Conservation (phyloP, 2,888 invertebrate genomes). For the Odontocerum albicorne region DNA sequence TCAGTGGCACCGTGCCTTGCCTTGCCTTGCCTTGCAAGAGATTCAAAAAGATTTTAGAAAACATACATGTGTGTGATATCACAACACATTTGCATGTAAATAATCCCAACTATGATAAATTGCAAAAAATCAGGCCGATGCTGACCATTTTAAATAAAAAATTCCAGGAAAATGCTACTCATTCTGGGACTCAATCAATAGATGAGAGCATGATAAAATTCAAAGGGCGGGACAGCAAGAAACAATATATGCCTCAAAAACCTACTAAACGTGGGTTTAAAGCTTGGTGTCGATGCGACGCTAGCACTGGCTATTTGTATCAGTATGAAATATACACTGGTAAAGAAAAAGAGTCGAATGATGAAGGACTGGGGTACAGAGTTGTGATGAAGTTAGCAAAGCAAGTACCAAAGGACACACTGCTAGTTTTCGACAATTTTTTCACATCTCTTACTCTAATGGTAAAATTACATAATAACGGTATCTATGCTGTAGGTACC, state of each 20-base stretch:
- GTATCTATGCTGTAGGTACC: constrained; percentile 36
- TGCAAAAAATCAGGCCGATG: constrained; percentile 29
- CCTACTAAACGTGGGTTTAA: constrained; percentile 36
- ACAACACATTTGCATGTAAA: constrained; percentile 16
- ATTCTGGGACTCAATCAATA: not conserved
- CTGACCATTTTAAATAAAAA: constrained; percentile 29
- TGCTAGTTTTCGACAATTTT: constrained; percentile 38
- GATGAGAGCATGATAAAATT: constrained; percentile 33
- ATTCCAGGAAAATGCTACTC: constrained; percentile 1
- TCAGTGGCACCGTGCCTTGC: not conserved
- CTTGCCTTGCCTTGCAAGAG: constrained; percentile 10
- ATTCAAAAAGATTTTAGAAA: constrained; percentile 27
- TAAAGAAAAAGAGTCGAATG: constrained; percentile 38
- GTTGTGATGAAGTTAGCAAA: constrained; percentile 34
- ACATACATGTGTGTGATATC: constrained; percentile 25
- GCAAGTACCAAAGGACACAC: constrained; percentile 32
- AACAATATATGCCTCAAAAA: constrained; percentile 37
- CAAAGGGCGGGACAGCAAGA: constrained; percentile 34
- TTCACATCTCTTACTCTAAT: constrained; percentile 35
- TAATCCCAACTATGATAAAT: constrained; percentile 20
- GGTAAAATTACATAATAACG: constrained; percentile 35
- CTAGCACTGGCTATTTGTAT: constrained; percentile 37
- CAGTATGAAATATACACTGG: constrained; percentile 38
- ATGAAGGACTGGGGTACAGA: constrained; percentile 38
- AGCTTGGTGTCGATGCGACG: constrained; percentile 37